phyloP scores from a whole-genome alignment of 1,140 invertebrate species.

The Lanistes nyassanus region DNA sequence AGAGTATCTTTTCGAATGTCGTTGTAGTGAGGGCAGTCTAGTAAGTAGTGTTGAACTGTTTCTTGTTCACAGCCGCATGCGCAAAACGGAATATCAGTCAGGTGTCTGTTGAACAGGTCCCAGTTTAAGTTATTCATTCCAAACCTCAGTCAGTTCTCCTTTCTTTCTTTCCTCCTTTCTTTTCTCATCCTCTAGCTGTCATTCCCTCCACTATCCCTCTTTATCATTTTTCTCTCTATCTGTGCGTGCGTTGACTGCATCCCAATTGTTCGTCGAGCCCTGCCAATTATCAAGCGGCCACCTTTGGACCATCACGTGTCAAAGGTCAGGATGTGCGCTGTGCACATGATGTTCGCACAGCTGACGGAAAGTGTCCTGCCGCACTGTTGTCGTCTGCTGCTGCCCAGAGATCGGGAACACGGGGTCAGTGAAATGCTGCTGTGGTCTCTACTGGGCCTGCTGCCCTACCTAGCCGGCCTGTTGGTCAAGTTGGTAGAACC shows the following conservation, averaged over 20 bases:
- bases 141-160: too few species aligned
- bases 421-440: not conserved
- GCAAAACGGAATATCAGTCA: too few species aligned
- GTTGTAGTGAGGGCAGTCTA: too few species aligned
- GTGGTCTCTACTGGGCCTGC: constrained; percentile 4
- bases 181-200: not conserved
- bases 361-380: not conserved
- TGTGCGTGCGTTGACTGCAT: not conserved
- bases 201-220: not conserved
- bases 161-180: not conserved
- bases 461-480: constrained; percentile 5
- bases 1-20: too few species aligned
- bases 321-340: not conserved
- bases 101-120: too few species aligned
- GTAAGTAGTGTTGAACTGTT: too few species aligned
- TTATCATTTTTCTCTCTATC: not conserved
- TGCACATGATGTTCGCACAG: not conserved
- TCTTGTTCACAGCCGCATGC: too few species aligned
- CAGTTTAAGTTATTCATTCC: too few species aligned
- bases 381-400: not conserved
- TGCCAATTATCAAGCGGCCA: not conserved
- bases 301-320: not conserved
- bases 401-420: not conserved
- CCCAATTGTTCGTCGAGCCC: not conserved
- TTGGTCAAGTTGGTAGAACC: constrained; percentile 16